Evolutionary conservation across 92 coral and sea anemone species (phyloP).

Genomic region (Bergia sp.): DNA sequence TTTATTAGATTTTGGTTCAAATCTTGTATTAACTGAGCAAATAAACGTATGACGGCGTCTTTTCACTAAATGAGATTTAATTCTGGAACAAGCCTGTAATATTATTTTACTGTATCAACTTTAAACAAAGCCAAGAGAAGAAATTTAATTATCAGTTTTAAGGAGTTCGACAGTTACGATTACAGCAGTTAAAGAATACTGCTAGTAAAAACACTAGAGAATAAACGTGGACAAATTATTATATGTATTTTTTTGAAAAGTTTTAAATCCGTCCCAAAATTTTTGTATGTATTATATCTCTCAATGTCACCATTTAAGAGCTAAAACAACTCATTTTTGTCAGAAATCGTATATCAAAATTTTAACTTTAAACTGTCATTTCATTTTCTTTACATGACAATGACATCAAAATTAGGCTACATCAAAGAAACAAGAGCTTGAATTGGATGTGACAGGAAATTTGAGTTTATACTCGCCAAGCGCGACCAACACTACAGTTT

Average conservation of each 20-base stretch:
- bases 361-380: conserved; percentile 38
- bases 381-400: conserved; percentile 2
- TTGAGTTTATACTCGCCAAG: background rate
- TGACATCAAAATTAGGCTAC: conserved; percentile 16
- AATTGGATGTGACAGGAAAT: conserved; percentile 26
- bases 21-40: conserved; percentile 19
- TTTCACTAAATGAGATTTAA: conserved; percentile 22
- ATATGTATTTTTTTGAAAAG: background rate
- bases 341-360: conserved; percentile 42
- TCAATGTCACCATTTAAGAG: background rate
- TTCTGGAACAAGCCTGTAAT: conserved; percentile 19
- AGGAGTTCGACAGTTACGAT: conserved; percentile 9
- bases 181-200: background rate
- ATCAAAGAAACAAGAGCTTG: background rate
- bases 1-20: conserved; percentile 23
- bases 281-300: background rate
- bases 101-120: conserved; percentile 16
- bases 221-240: background rate
- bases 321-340: background rate
- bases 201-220: background rate
- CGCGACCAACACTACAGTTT: background rate
- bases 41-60: conserved; percentile 12
- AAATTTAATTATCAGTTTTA: conserved; percentile 20
- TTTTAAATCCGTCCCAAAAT: background rate
- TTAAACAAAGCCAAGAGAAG: conserved; percentile 14